Base-by-base conservation (phyloP, 2,888 invertebrate genomes). In the Clitarchus hookeri region DNA sequence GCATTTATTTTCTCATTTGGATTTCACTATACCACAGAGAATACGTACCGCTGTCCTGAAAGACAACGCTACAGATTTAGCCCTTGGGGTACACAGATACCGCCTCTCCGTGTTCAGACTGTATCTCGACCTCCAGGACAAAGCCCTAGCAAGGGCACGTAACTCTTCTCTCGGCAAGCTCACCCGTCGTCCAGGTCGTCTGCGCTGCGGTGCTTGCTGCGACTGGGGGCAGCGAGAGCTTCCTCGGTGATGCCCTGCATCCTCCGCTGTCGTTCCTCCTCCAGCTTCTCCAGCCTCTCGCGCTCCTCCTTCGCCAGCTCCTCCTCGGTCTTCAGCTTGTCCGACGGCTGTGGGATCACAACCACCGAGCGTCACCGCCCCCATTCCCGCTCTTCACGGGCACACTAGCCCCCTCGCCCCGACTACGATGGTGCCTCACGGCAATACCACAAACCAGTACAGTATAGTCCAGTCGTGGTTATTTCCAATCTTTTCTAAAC, bases 181-280 rank as follows among this genome's bases (percentile, higher is more conserved):
- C 89, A 92, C 90, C 96, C 96, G 91, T 97, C 97, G 89, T 97
- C 97, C 86, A 98, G 93, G 91, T 97, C 97, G 92, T 98, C 98
- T 0, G 97, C 98, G 87, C 93, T 95, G 91, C 94, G 93, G 90
- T 97, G 97, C 89, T 94, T 94, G 11, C 86, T 83, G 87, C 27
- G 16, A 16, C 19, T 4, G 19, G 82, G 8, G 44, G 25, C 80
- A 9, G 82, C 23, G 54, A 19, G 53, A 4, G 23, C 25, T 84
- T 85, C 90, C 87, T 91, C 92, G 87, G 92, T 89, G 11, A 93
- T 89, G 12, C 95, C 96, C 88, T 93, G 93, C 98, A 98, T 98
- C 89, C 98, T 93, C 86, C 93, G 92, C 83, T 96, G 90, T 87
- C 97, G 93, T 88, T 97, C 97, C 87, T 93, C 94, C 92, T 98